Evolutionary conservation across 2,888 invertebrate species (phyloP), one percentile per base, ranked within the genome.

Genomic region (Hedya salicella): DNA sequence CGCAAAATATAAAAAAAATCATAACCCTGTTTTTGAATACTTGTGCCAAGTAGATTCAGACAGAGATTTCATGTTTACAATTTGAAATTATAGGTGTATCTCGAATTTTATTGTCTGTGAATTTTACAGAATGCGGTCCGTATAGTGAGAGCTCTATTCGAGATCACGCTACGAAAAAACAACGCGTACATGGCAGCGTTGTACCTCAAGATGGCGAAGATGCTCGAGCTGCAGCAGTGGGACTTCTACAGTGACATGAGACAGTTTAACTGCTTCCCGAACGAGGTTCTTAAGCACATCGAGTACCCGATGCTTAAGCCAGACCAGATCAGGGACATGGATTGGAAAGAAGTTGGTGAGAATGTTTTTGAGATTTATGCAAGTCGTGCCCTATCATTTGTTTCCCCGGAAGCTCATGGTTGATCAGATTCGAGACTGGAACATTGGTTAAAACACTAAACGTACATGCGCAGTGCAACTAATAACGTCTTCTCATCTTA

Each of bases 221-320:
- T 98, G 96, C 93, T 99, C 70, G 99, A 99, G 81, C 95, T 96
- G 3, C 96, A 97, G 78, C 94, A 96, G 73, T 99, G 99, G 99
- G 95, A 95, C 72, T 95, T 95, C 79, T 95, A 96, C 82, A 96
- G 96, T 68, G 97, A 98, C 0, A 93, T 99, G 83, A 91, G 97
- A 11, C 99, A 99, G 87, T 98, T 97, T 85, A 93, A 94, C 70
- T 94, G 95, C 61, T 92, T 98, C 61, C 94, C 95, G n/a, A 91
- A 92, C 0, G 97, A 97, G 71, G 94, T 97, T 0, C 92, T 98
- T 68, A 94, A 95, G 21, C 97, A 97, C 80, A 93, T 98, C 4
- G 97, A 98, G 80, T 93, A 95, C 39, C 94, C 95, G 1, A 94
- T 96, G 71, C 80, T 98, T 39, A 95, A 94, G 49, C 91, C 98